Base-by-base conservation (phyloP, 2,113 vertebrate species). In the Pelmatolapia mariae region DNA sequence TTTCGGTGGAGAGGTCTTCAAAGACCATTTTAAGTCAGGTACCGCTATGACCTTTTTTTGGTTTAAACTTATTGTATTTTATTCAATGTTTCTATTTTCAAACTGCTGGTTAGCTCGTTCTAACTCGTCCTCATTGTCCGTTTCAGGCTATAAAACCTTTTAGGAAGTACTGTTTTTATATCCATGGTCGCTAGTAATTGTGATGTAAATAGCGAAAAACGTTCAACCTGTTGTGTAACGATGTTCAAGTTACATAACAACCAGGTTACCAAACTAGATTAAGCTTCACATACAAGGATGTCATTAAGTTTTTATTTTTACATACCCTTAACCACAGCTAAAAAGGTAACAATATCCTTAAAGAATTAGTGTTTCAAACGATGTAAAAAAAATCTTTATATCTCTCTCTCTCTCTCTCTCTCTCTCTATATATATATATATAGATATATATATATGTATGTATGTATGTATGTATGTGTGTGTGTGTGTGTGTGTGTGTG, bases 11-110 rank as follows among this genome's bases (percentile, higher is more conserved):
- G 98, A 99, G 94, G 53, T 93, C 47, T 98, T 92, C 92, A 97
- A 97, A 94, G 95, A 97, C 83, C 97, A 98, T 85, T 98, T 98
- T 86, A 94, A 97, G 91, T 40, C 96, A 82, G 98, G 98, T 99
- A 86, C 22, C 0, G 6, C 5, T 2, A 19, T 3, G 2, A 47
- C 10, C 33, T 36, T 10, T 9, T 8, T 33, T 59, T n/a, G n/a
- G 6, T 40, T 5, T 40, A 68, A 66, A 2, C 22, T 31, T 56
- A 1, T 5, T 38, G 6, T 24, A 10, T 31, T 26, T 59, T 6
- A 15, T 45, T 38, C 1, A 7, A 10, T 4, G 7, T 6, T 19
- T 81, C 3, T 29, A 8, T 84, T 79, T 26, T 29, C 38, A 50
- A 6, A 50, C 15, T 47, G 68, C 40, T 76, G 43, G 22, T 47